phyloP scores from a whole-genome alignment of 2,113 vertebrate genomes.

The Rhinogobius similis region DNA sequence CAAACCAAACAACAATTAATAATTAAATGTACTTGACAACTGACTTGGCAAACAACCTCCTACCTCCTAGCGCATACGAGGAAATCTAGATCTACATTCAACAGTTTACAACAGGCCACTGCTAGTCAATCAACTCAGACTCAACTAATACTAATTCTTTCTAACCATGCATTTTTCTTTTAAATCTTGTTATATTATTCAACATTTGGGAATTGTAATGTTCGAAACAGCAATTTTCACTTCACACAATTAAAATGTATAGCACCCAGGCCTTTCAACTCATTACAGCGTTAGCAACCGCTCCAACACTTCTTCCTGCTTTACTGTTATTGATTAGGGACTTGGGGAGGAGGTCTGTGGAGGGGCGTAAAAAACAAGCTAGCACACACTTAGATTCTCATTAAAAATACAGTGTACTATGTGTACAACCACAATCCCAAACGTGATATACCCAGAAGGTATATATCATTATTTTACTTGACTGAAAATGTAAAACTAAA shows the following conservation, averaged over 20 bases:
- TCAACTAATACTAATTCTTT: not conserved
- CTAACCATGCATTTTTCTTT: not conserved
- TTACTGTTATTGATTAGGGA: constrained; percentile 8
- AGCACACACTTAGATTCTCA: not conserved
- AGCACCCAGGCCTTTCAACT: not conserved
- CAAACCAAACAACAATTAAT: too few relatives aligned
- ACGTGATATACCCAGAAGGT: not conserved
- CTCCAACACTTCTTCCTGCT: constrained; percentile 1
- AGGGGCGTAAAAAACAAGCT: constrained; percentile 1
- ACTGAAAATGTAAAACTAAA: too few relatives aligned
- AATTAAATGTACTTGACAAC: too few relatives aligned
- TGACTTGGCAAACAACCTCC: too few relatives aligned
- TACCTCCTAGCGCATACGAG: too few relatives aligned
- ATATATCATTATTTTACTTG: too few relatives aligned
- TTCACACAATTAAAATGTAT: constrained; percentile 21
- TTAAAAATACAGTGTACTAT: not conserved
- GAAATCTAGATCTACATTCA: too few relatives aligned
- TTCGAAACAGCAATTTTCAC: constrained; percentile 29
- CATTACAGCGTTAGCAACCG: constrained; percentile 7
- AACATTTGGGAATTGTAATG: not conserved
- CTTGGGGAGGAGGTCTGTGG: not conserved
- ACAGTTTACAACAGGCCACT: too few relatives aligned
- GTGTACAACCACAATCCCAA: not conserved
- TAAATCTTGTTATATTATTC: not conserved
- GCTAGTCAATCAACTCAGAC: too few relatives aligned